phyloP scores from a whole-genome alignment of 2,113 vertebrate species.

The Gulo gulo region DNA sequence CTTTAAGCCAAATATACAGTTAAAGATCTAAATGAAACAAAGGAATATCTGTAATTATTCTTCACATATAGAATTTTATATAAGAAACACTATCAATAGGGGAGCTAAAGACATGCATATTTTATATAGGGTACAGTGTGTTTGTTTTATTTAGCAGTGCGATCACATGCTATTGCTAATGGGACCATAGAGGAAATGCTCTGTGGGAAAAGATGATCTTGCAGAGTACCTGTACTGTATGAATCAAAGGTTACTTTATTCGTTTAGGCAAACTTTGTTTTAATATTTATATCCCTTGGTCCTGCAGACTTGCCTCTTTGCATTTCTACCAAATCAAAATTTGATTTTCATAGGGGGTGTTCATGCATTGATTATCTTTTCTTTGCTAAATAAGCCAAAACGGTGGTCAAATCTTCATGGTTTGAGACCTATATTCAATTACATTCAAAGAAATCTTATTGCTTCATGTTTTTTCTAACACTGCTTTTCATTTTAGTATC shows the following conservation, averaged over 20 bases:
- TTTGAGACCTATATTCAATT: not conserved
- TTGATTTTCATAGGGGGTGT: not conserved
- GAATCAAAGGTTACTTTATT: not conserved
- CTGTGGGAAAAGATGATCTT: not conserved
- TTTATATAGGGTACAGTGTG: not conserved
- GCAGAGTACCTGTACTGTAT: not conserved
- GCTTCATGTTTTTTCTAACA: not conserved
- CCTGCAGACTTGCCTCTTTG: not conserved
- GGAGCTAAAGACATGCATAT: not conserved
- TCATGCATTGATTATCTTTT: not conserved
- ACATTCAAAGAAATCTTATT: not conserved
- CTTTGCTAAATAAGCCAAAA: not conserved
- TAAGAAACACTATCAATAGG: not conserved
- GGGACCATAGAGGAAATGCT: not conserved
- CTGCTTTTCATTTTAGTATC: not conserved
- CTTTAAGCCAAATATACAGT: not conserved
- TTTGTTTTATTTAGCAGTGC: not conserved
- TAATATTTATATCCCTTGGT: not conserved
- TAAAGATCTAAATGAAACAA: not conserved
- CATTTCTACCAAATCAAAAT: not conserved
- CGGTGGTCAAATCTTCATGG: not conserved
- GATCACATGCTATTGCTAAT: not conserved
- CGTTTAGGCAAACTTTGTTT: constrained; percentile 54
- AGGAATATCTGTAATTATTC: not conserved
- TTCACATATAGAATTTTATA: not conserved